Evolutionary conservation across 1,140 invertebrate genomes (phyloP).

Genomic region (Bombus picipes): DNA sequence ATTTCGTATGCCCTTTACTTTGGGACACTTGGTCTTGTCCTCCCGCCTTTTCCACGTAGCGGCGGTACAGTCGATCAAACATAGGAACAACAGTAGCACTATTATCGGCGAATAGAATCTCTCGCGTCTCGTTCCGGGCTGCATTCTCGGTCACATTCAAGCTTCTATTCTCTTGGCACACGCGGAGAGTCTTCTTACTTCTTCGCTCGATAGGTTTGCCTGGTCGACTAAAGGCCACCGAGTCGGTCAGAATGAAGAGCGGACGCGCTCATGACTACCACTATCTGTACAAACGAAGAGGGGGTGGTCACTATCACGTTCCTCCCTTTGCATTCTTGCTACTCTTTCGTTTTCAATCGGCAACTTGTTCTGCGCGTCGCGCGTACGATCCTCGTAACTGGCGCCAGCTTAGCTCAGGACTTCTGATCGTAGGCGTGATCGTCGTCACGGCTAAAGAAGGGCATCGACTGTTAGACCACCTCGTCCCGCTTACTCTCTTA

Average conservation of each 20-base stretch:
- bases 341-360: constrained; percentile 74
- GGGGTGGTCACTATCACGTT: constrained; percentile 75
- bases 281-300: constrained; percentile 68
- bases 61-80: constrained; percentile 39
- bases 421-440: constrained; percentile 59
- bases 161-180: constrained; percentile 28
- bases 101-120: constrained; percentile 45
- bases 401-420: constrained; percentile 43
- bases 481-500: constrained; percentile 12
- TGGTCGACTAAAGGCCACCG: constrained; percentile 67
- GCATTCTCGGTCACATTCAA: constrained; percentile 59
- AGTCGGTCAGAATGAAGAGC: constrained; percentile 66
- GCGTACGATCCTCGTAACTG: constrained; percentile 64
- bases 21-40: constrained; percentile 85
- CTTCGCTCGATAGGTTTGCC: constrained; percentile 43
- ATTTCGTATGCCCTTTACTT: constrained; percentile 81
- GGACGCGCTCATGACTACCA: constrained; percentile 70
- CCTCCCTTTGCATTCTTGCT: constrained; percentile 77
- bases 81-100: constrained; percentile 41
- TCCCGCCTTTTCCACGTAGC: constrained; percentile 79
- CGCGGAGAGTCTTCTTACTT: constrained; percentile 36
- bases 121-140: constrained; percentile 41
- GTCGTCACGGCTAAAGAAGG: constrained; percentile 52
- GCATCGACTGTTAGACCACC: constrained; percentile 23
- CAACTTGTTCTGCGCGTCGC: constrained; percentile 67